Base-by-base conservation (phyloP, 2,113 vertebrate genomes). In the Antechinus stuartii region DNA sequence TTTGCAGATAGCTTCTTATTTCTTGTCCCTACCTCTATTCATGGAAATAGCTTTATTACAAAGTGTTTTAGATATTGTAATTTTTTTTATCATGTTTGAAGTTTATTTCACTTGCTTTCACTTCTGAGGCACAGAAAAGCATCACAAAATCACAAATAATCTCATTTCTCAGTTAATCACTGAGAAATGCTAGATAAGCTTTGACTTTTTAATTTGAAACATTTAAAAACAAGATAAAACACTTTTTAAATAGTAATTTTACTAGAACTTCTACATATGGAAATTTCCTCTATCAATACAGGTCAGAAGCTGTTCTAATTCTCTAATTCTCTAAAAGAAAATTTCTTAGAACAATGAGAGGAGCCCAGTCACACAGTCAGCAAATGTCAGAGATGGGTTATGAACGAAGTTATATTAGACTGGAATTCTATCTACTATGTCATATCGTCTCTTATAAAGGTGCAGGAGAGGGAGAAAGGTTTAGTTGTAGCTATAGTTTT, bases 401-500 rank as follows among this genome's bases (percentile, higher is more conserved):
- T 8, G 35, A 84, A n/a, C 16, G 16, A 76, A 76, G 16, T 76
- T 76, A 42, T 84, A n/a, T 42, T 84, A 84, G 35, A 22, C 68
- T 84, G 6, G 35, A 84, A 16, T 68, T 68, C 30, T n/a, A 5
- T 68, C 61, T 35, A 68, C 61, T 68, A 16, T 42, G 16, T 19
- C n/a, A 42, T 0, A 84, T 1, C 42, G 68, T 16, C n/a, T 84
- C 68, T 84, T 84, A 14, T 4, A 16, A 68, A 12, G 10, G 12
- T 11, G 9, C 50, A 52, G 50, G 2, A 22, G 35, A 9, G n/a
- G 46, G 0, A 94, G 25, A 97, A 93, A 95, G 76, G 91, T 96
- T 49, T 54, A 94, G 91, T 52, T 92, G 46, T 91, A 92, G 76
- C 91, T 93, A 92, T 35, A 90, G 95, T 96, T 97, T 97, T 25